Conservation (phyloP, 2,113 vertebrate species). For the Steatornis caripensis region DNA sequence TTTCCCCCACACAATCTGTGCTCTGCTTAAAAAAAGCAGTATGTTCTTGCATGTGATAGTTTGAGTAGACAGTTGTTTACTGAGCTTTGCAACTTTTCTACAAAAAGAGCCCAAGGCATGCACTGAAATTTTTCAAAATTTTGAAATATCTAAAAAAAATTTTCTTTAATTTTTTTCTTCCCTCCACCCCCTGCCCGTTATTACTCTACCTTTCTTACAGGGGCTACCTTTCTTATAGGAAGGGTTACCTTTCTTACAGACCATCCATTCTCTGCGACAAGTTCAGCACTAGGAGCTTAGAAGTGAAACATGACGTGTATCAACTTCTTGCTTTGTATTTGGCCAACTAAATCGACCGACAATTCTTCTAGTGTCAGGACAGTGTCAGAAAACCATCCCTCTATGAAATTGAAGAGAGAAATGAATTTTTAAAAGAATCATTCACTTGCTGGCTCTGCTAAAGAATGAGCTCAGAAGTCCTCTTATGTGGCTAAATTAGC, state of each 20-base stretch:
- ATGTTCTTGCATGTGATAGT: not conserved
- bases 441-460: not conserved
- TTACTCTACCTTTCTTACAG: not conserved
- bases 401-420: not conserved
- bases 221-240: not conserved
- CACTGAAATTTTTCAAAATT: not conserved
- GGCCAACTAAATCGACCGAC: not conserved
- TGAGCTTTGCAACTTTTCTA: not conserved
- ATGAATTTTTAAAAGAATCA: not conserved
- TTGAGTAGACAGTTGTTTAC: slow-evolving; percentile 40
- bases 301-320: not conserved
- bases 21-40: slow-evolving; percentile 22
- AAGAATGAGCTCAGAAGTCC: not conserved
- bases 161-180: not conserved
- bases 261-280: not conserved
- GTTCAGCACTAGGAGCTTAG: not conserved
- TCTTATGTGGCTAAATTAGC: not conserved
- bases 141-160: not conserved
- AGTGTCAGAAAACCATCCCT: not conserved
- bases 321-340: not conserved
- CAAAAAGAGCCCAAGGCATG: not conserved
- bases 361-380: not conserved
- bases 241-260: not conserved
- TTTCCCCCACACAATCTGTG: slow-evolving; percentile 53
- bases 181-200: too few relatives aligned